Percentiles rank a stretch among this genome's conserved stretches.
phyloP scores from a whole-genome alignment of 2,797 vertebrate genomes.

The Odontamblyopus lacepedii region DNA sequence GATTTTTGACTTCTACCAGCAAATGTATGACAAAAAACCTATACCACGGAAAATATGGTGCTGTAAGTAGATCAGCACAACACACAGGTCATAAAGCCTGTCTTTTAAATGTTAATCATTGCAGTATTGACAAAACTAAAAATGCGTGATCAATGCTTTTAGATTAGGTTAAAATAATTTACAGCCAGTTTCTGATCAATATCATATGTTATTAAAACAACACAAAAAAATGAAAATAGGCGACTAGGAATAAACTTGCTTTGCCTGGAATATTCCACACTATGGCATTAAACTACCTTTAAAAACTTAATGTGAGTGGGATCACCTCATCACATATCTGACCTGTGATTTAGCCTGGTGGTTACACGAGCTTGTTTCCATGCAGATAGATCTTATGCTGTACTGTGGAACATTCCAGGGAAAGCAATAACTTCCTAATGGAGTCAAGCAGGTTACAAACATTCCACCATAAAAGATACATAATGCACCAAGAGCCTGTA shows the following conservation, averaged over 20 bases:
- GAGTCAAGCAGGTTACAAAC: no score
- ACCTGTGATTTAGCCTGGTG: no score
- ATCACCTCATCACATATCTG: no score
- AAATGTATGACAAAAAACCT: neutral
- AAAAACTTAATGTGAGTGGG: no score
- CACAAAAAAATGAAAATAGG: neutral
- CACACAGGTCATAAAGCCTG: conserved; percentile 6
- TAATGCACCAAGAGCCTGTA: no score
- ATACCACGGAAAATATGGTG: neutral
- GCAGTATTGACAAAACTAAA: conserved; percentile 8
- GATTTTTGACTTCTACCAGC: neutral
- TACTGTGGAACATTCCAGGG: no score
- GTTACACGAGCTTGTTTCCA: no score
- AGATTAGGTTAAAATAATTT: conserved; percentile 14
- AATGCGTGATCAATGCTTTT: conserved; percentile 4
- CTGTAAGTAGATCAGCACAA: neutral
- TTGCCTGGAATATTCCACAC: no score
- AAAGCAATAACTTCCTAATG: no score
- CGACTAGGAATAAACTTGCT: neutral
- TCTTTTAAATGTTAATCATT: conserved; percentile 12
- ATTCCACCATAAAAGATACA: no score
- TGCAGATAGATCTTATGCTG: no score
- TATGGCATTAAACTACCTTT: no score
- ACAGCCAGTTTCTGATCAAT: neutral
- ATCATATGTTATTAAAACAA: neutral